These are phyloP conservation scores for silkworm (Bombyx mori) DNA, from an alignment of 1,140 invertebrate species.

Conservation along the genomic window ASM3026992v2 NC_085128.1:5523001-5523500, in stretches of 20 bases:
- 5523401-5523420: background rate
- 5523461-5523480: too few species aligned
- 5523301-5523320: slow-evolving; percentile 41
- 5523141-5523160: slow-evolving; percentile 42
- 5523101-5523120: slow-evolving; percentile 32
- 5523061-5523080: slow-evolving; percentile 1
- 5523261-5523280: slow-evolving; percentile 47
- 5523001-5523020: slow-evolving; percentile 14
- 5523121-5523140: slow-evolving; percentile 58
- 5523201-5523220: slow-evolving; percentile 62
- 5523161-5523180: slow-evolving; percentile 40
- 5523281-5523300: slow-evolving; percentile 46
- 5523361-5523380: slow-evolving; percentile 53
- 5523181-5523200: slow-evolving; percentile 20
- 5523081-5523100: background rate
- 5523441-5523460: background rate
- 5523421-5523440: background rate
- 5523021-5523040: slow-evolving; percentile 6
- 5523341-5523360: slow-evolving; percentile 54
- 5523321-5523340: slow-evolving; percentile 66
- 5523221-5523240: slow-evolving; percentile 64
- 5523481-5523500: too few species aligned
- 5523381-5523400: slow-evolving; percentile 31
- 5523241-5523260: slow-evolving; percentile 42
- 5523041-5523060: slow-evolving; percentile 6